These are phyloP conservation scores for Syrphus vitripennis DNA, from an alignment of 2,888 invertebrate genomes.

Conservation along the genomic window DNA sequence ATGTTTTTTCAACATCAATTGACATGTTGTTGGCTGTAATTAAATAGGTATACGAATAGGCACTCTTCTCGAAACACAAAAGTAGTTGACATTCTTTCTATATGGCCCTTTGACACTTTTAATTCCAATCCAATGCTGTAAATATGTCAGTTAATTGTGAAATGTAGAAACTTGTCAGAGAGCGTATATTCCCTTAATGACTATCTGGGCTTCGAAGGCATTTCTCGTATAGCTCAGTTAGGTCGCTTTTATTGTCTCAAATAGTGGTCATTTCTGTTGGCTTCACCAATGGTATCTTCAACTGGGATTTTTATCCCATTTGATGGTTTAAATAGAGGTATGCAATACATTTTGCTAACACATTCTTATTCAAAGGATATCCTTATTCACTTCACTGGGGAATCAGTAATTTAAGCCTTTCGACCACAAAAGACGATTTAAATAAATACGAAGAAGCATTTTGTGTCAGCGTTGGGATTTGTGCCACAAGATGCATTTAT, in stretches of 20 bases:
- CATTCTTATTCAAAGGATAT: slow-evolving; percentile 9
- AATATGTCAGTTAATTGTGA: slow-evolving; percentile 62
- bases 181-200: slow-evolving; percentile 54
- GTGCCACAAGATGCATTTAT: slow-evolving; percentile 58
- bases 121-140: slow-evolving; percentile 62
- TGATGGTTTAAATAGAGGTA: not conserved
- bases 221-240: not conserved
- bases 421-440: slow-evolving; percentile 64
- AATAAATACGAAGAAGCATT: slow-evolving; percentile 54
- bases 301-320: slow-evolving; percentile 28
- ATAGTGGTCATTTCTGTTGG: slow-evolving; percentile 24
- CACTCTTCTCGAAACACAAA: not conserved
- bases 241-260: slow-evolving; percentile 14
- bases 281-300: slow-evolving; percentile 17
- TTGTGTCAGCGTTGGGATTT: slow-evolving; percentile 59
- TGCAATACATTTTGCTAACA: too few species aligned
- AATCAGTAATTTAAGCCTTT: slow-evolving; percentile 63
- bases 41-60: slow-evolving; percentile 12
- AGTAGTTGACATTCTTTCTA: slow-evolving; percentile 30
- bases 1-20: not conserved
- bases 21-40: slow-evolving; percentile 39
- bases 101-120: slow-evolving; percentile 46
- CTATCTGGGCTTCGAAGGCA: slow-evolving; percentile 33
- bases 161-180: slow-evolving; percentile 1
- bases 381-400: slow-evolving; percentile 19